These are phyloP conservation scores for Heteromurus nitidus DNA, from an alignment of 2,888 invertebrate species.

Conservation along the genomic window DNA sequence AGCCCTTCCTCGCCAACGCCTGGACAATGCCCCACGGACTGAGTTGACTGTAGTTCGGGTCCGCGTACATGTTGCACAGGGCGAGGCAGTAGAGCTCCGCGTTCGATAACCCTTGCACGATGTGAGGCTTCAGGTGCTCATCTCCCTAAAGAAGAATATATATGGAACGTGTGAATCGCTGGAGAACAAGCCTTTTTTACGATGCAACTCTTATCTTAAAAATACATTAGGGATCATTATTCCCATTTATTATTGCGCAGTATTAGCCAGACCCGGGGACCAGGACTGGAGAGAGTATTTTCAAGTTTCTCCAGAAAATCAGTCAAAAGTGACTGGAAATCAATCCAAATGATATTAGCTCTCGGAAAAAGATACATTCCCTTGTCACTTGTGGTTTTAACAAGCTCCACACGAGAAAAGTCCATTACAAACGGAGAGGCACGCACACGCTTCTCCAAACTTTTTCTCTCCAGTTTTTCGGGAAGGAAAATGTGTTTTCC, in stretches of 20 bases:
- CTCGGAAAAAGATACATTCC: not conserved
- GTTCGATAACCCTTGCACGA: slow-evolving; percentile 92
- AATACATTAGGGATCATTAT: too few relatives aligned
- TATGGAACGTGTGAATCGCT: not conserved
- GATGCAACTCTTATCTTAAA: too few relatives aligned
- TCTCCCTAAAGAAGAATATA: slow-evolving; percentile 84
- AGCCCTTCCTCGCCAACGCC: slow-evolving; percentile 92
- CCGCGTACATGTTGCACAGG: slow-evolving; percentile 95
- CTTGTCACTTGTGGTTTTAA: not conserved
- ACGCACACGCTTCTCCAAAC: slow-evolving; percentile 12
- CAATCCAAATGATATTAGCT: slow-evolving; percentile 69
- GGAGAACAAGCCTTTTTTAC: too few relatives aligned
- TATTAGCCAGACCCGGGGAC: too few relatives aligned
- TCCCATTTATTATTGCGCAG: too few relatives aligned
- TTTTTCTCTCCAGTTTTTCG: not conserved
- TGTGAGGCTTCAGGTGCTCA: slow-evolving; percentile 94
- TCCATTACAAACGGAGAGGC: too few relatives aligned
- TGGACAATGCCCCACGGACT: slow-evolving; percentile 97
- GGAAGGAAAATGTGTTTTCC: slow-evolving; percentile 17
- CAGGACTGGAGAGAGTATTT: too few relatives aligned
- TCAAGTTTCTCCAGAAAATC: too few relatives aligned
- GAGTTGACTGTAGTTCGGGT: slow-evolving; percentile 95
- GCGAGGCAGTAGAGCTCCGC: slow-evolving; percentile 96
- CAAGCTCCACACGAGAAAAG: not conserved
- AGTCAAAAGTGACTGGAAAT: slow-evolving; percentile 55